These are phyloP conservation scores for Gypaetus barbatus DNA, from an alignment of 2,797 vertebrate genomes.

Conservation along the genomic window DNA sequence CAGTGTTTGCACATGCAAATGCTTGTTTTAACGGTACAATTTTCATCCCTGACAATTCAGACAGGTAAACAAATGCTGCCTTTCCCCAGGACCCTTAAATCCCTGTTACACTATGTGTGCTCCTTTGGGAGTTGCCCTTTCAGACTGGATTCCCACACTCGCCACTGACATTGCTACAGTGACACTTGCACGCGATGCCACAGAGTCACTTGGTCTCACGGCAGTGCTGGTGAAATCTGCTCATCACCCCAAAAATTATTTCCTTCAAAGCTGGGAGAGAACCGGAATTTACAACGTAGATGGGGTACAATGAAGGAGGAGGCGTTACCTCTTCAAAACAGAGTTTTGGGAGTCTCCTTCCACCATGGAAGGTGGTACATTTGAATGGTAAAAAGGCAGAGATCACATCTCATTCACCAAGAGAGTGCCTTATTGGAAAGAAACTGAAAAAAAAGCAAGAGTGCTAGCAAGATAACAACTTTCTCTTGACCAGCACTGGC, in stretches of 20 bases:
- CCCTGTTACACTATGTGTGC: no score
- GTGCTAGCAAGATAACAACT: background rate
- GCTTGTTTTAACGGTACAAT: accelerated
- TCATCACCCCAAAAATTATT: background rate
- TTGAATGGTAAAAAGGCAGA: background rate
- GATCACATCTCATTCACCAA: background rate
- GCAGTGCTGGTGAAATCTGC: background rate
- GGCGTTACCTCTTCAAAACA: background rate
- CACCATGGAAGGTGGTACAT: background rate
- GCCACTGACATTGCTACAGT: background rate
- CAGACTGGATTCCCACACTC: background rate
- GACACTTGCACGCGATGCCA: background rate
- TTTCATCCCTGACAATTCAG: background rate
- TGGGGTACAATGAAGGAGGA: background rate
- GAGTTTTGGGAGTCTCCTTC: background rate
- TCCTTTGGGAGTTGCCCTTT: background rate
- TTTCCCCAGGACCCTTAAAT: background rate
- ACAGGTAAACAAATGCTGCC: background rate
- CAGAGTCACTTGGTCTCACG: background rate
- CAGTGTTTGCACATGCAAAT: background rate
- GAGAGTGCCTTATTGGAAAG: background rate
- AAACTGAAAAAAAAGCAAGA: background rate
- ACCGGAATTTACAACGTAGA: background rate
- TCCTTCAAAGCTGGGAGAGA: background rate
- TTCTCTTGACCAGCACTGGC: background rate